Base-by-base conservation (phyloP, 2,113 vertebrate species). In the Gasterosteus nipponicus region DNA sequence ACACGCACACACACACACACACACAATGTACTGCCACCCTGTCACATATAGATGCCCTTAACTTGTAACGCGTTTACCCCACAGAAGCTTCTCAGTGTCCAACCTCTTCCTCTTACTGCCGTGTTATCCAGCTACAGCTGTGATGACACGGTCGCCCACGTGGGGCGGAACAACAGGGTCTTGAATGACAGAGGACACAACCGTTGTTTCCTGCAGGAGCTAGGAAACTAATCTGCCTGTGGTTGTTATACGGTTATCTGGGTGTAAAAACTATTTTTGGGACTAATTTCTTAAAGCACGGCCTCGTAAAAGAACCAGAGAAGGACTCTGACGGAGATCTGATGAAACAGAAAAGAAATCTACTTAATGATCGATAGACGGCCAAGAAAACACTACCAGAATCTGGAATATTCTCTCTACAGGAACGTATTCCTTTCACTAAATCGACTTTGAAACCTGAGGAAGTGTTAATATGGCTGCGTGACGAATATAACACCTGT, bases 171-270 rank as follows among this genome's bases (percentile, higher is more conserved):
- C 56, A 46, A 47, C 29, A 38, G 39, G 19, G 19, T 47, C 60
- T 42, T 65, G 77, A 81, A 53, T 78, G 72, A 79, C 80, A 71
- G 66, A 35, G 38, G 73, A 64, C 53, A 75, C 56, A 73, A 61
- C 46, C 53, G n/a, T 18, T 7, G 56, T 19, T 15, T 33, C 18
- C 54, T 56, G 61, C 44, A 73, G 44, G 33, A 63, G 18, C 19
- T 14, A 26, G 76, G 19, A 57, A 60, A 46, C 70, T 35, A 58
- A 67, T 75, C 38, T 56, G 39, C 26, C 29, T 31, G 26, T 18
- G 9, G 19, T 65, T 33, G 64, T 65, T 15, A 16, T 47, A 76
- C 39, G 47, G 8, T 65, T 47, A 47, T 22, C 44, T 62, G 33
- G 65, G 6, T 46, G 11, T 58, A 33, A 26, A 68, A 69, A 29